phyloP scores from a whole-genome alignment of 2,113 vertebrate species.

The Machaerirhynchus nigripectus region DNA sequence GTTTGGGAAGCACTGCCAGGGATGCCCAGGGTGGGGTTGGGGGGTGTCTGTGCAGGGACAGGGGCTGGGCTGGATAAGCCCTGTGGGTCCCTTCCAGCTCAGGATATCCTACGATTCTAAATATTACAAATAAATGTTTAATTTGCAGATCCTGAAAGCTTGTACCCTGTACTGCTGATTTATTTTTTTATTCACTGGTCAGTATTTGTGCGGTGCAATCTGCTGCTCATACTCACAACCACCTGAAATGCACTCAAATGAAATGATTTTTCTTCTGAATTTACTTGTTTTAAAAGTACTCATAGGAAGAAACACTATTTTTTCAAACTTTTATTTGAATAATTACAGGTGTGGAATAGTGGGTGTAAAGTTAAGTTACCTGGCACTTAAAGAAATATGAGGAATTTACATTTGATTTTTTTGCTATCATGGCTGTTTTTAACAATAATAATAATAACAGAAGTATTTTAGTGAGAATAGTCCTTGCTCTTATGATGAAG shows the following conservation, averaged over 20 bases:
- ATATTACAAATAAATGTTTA: background rate
- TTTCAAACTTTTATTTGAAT: background rate
- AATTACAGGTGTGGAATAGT: background rate
- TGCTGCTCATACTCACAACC: background rate
- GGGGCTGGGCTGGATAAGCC: rapidly evolving
- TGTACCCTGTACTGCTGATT: background rate
- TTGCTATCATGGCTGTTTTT: background rate
- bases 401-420: background rate
- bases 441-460: background rate
- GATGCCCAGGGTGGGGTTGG: background rate
- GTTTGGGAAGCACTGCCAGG: background rate
- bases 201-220: background rate
- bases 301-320: background rate
- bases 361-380: rapidly evolving
- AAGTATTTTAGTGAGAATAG: background rate
- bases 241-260: background rate
- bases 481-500: background rate
- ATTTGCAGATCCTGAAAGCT: background rate
- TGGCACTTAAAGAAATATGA: background rate
- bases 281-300: no score
- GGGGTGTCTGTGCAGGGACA: background rate
- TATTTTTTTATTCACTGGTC: background rate
- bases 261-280: background rate
- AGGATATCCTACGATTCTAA: background rate
- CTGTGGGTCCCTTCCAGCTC: rapidly evolving